A percentile compares a stretch with the other conserved stretches of the same genome.
Evolutionary conservation across 2,113 vertebrate genomes (phyloP).

Genomic region (Apteryx mantelli): DNA sequence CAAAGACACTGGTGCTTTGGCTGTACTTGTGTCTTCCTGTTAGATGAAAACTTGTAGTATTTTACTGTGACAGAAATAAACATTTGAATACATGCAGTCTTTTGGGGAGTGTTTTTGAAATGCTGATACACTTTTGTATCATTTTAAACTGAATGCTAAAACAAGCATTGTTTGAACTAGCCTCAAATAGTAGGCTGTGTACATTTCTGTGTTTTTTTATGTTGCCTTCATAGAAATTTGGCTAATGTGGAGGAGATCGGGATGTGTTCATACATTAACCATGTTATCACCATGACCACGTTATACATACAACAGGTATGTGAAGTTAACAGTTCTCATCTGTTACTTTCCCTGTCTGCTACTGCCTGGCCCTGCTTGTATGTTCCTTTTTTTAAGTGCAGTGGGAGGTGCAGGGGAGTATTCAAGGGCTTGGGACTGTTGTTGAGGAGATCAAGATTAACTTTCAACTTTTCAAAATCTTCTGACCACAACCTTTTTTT

Average conservation of each 20-base stretch:
- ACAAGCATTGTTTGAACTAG: conserved; percentile 1
- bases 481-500: neutral
- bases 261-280: conserved; percentile 96
- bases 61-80: conserved; percentile 12
- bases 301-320: conserved; percentile 96
- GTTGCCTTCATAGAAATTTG: conserved; percentile 85
- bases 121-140: neutral
- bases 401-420: neutral
- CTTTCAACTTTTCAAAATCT: neutral
- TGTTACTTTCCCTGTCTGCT: neutral
- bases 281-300: conserved; percentile 97
- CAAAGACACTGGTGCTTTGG: neutral
- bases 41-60: neutral
- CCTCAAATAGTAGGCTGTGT: neutral
- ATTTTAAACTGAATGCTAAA: neutral
- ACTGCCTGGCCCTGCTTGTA: neutral
- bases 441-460: neutral
- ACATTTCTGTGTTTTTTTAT: conserved; percentile 6
- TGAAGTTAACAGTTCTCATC: conserved; percentile 1
- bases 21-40: neutral
- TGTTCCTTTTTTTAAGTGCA: neutral
- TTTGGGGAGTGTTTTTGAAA: neutral
- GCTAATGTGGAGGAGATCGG: conserved; percentile 98
- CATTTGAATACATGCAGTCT: neutral
- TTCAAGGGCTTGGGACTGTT: neutral